Percentiles rank a stretch among this genome's conserved stretches.
Conservation (phyloP, 2,797 vertebrate genomes). For the Amazona finschi region DNA sequence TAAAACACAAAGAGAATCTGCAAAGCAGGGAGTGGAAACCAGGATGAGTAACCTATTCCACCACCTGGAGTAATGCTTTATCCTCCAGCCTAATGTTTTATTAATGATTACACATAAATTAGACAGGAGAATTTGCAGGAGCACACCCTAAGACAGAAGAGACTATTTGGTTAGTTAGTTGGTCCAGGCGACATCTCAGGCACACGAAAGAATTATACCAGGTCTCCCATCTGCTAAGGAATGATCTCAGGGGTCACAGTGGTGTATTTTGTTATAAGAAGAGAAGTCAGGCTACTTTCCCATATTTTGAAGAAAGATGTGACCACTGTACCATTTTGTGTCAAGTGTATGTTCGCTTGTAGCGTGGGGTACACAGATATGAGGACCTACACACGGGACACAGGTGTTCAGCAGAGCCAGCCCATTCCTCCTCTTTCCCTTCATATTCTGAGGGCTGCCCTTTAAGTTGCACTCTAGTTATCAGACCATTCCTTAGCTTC, state of each 20-base stretch:
- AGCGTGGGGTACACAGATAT: accelerated
- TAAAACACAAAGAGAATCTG: slow-evolving; percentile 21
- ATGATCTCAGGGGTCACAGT: background rate
- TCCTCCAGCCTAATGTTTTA: slow-evolving; percentile 34
- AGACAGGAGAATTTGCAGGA: slow-evolving; percentile 32
- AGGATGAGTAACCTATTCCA: slow-evolving; percentile 24
- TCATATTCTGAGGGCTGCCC: background rate
- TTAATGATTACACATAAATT: slow-evolving; percentile 44
- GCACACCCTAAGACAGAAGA: slow-evolving; percentile 14
- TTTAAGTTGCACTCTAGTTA: background rate
- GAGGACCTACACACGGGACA: background rate
- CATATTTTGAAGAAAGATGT: background rate
- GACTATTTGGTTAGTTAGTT: background rate
- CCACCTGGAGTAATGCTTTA: slow-evolving; percentile 19
- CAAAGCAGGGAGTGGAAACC: background rate
- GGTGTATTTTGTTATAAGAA: background rate
- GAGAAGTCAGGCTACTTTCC: background rate
- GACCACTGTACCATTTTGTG: background rate
- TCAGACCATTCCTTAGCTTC: background rate
- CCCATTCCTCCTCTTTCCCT: background rate
- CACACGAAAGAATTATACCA: background rate
- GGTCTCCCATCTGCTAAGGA: background rate
- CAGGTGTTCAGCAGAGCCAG: background rate
- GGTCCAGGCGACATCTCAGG: background rate
- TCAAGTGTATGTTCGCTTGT: background rate